Evolutionary conservation across 1,140 invertebrate species (phyloP).

Genomic region (Lamellibrachia luymesi): DNA sequence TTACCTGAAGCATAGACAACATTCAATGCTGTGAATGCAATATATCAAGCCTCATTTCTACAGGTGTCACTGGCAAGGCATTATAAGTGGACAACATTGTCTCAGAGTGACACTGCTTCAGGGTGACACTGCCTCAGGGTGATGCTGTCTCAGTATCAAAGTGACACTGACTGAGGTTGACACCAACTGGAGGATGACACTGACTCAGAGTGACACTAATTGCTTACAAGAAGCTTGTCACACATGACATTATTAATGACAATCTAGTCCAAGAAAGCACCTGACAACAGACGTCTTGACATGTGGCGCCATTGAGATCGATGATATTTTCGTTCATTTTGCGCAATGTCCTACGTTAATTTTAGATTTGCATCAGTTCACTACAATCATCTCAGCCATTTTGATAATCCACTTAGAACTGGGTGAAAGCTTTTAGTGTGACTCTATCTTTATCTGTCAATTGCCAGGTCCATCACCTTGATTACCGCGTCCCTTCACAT

Average conservation of each 20-base stretch:
- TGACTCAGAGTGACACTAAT: neutral
- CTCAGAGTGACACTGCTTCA: neutral
- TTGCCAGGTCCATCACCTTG: neutral
- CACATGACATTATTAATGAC: too few species aligned
- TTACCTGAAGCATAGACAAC: neutral
- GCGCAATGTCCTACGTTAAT: neutral
- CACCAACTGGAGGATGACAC: neutral
- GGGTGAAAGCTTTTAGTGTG: neutral
- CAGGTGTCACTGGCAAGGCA: neutral
- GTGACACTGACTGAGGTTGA: neutral
- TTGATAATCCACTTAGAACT: neutral
- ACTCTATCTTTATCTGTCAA: neutral
- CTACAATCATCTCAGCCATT: neutral
- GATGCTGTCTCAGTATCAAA: neutral
- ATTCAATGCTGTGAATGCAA: neutral
- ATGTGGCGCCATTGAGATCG: neutral
- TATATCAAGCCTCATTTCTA: neutral
- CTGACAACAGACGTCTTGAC: neutral
- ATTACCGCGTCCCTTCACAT: neutral
- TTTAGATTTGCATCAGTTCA: constrained; percentile 1
- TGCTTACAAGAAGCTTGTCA: neutral
- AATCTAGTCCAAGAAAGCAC: neutral
- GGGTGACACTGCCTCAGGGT: neutral
- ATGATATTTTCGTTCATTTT: neutral
- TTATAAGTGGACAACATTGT: neutral